Percentiles rank a stretch among this genome's conserved stretches.
Conservation (phyloP, 2,113 vertebrate genomes). For the Poeciliopsis turrubarensis region DNA sequence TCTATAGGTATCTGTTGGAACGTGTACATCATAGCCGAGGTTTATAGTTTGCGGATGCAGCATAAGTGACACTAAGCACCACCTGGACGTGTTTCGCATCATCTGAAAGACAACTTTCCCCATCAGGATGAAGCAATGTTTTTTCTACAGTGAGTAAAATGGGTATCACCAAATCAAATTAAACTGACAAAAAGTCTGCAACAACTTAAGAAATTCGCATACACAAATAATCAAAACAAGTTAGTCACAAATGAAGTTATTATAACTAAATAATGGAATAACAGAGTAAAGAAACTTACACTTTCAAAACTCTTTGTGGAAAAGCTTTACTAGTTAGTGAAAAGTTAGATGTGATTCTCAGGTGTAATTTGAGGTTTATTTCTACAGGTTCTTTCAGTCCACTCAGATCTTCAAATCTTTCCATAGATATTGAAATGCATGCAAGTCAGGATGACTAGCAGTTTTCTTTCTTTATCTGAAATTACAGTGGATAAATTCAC, state of each 20-base stretch:
- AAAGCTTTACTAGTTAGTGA: too few relatives aligned
- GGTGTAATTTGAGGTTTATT: neutral
- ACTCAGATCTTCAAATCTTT: neutral
- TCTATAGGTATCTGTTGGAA: slow-evolving; percentile 34
- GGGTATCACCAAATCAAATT: too few relatives aligned
- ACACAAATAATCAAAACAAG: too few relatives aligned
- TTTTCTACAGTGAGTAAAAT: slow-evolving; percentile 27
- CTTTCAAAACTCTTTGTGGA: too few relatives aligned
- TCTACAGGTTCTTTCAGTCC: neutral
- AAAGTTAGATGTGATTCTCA: too few relatives aligned
- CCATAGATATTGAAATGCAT: neutral
- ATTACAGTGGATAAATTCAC: too few relatives aligned
- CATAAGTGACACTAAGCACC: slow-evolving; percentile 51
- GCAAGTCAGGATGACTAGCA: neutral
- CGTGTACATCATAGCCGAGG: slow-evolving; percentile 37
- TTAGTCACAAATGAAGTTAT: too few relatives aligned
- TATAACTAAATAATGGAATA: too few relatives aligned
- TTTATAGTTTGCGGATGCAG: slow-evolving; percentile 29
- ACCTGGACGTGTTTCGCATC: slow-evolving; percentile 55
- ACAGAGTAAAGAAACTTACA: too few relatives aligned
- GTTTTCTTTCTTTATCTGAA: too few relatives aligned
- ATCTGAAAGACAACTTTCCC: slow-evolving; percentile 35
- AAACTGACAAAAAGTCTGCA: too few relatives aligned
- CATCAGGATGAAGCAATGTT: slow-evolving; percentile 15
- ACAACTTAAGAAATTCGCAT: too few relatives aligned